phyloP scores from a whole-genome alignment of 2,888 invertebrate genomes.

The Epistrophe eligans region DNA sequence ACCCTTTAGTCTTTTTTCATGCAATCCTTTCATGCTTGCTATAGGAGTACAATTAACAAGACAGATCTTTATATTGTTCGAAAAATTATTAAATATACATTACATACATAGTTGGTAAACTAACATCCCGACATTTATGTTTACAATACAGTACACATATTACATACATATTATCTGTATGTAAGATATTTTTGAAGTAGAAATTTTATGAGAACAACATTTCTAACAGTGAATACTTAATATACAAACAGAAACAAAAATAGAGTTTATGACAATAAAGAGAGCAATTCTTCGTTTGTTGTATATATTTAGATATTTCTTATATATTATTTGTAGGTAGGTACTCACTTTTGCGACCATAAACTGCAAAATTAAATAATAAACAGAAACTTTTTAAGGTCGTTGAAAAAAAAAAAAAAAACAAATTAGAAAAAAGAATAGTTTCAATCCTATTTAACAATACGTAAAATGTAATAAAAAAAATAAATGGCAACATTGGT shows the following conservation, averaged over 20 bases:
- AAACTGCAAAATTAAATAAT: conserved; percentile 82
- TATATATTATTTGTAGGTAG: conserved; percentile 74
- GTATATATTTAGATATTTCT: not conserved
- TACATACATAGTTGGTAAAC: conserved; percentile 18
- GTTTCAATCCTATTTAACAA: too few relatives aligned
- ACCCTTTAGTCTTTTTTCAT: conserved; percentile 42
- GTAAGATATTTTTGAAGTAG: conserved; percentile 6
- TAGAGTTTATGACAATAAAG: not conserved
- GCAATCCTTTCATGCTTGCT: conserved; percentile 56
- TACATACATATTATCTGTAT: not conserved
- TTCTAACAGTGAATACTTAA: conserved; percentile 44
- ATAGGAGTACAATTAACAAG: conserved; percentile 22
- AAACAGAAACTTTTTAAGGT: conserved; percentile 55
- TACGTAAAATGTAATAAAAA: too few relatives aligned
- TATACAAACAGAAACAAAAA: conserved; percentile 24
- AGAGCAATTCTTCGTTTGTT: conserved; percentile 1
- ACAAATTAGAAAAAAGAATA: too few relatives aligned
- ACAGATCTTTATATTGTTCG: conserved; percentile 9
- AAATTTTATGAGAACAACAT: conserved; percentile 17
- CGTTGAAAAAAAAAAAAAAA: not conserved
- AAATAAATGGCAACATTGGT: too few relatives aligned
- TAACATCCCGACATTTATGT: conserved; percentile 20
- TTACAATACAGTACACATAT: not conserved
- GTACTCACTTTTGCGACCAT: conserved; percentile 86
- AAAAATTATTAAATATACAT: not conserved